Evolutionary conservation across 2,888 invertebrate genomes (phyloP).

Genomic region (Epinotia demarniana): DNA sequence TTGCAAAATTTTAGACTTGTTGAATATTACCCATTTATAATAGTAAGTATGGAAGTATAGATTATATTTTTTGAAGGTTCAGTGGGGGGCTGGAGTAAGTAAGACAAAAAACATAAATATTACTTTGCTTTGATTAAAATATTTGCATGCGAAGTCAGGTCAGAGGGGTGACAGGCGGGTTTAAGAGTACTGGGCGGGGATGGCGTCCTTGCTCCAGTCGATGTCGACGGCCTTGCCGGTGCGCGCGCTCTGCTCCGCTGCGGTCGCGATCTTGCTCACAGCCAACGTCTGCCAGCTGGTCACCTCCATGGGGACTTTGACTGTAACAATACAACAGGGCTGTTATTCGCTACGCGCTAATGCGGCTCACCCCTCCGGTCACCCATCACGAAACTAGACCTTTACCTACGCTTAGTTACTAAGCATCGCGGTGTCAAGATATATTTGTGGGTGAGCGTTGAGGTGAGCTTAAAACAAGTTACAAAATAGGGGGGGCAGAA

Average conservation of each 20-base stretch:
- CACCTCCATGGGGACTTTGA: constrained; percentile 67
- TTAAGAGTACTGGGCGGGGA: constrained; percentile 69
- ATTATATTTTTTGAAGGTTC: no score
- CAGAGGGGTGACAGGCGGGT: not conserved
- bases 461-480: no score
- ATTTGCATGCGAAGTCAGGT: constrained; percentile 10
- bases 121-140: not conserved
- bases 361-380: no score
- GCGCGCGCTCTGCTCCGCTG: constrained; percentile 83
- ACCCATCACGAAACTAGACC: no score
- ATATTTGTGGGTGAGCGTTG: no score
- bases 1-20: no score
- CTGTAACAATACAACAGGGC: constrained; percentile 50
- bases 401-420: no score
- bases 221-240: constrained; percentile 80
- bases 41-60: no score
- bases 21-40: no score
- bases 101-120: not conserved
- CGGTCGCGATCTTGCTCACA: constrained; percentile 83
- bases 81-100: not conserved
- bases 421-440: no score
- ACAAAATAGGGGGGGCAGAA: no score
- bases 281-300: constrained; percentile 82
- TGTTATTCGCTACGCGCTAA: no score
- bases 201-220: constrained; percentile 78